Evolutionary conservation across 2,888 invertebrate species (phyloP).

Genomic region (Hirtodrosophila confusa): DNA sequence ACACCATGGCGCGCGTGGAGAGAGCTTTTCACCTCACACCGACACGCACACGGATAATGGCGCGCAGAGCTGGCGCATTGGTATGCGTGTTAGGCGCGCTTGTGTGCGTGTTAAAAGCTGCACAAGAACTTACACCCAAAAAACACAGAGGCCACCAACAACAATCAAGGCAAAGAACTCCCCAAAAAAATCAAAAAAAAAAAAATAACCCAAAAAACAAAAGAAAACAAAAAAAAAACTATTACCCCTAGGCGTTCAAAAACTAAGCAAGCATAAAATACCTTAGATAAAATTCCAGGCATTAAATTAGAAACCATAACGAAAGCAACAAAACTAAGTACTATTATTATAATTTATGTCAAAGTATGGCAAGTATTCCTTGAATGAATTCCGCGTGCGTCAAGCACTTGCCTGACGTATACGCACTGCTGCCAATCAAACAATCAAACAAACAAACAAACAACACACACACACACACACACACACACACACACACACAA

Average conservation of each 20-base stretch:
- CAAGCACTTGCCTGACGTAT: constrained; percentile 28
- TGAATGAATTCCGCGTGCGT: constrained; percentile 28
- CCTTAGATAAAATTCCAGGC: neutral
- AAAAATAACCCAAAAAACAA: neutral
- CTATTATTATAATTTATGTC: constrained; percentile 3
- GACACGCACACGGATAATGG: neutral
- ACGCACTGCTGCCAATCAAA: constrained; percentile 46
- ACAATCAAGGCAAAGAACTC: neutral
- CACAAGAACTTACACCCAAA: constrained; percentile 45
- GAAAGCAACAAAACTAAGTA: neutral
- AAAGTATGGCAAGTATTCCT: constrained; percentile 19
- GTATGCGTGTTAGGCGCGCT: constrained; percentile 64
- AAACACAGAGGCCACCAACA: constrained; percentile 12
- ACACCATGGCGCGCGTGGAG: constrained; percentile 8
- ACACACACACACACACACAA: constrained; percentile 24
- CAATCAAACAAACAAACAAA: constrained; percentile 40
- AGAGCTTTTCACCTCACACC: constrained; percentile 50
- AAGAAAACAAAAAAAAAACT: constrained; percentile 25
- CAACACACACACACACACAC: constrained; percentile 27
- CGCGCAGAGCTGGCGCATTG: constrained; percentile 6
- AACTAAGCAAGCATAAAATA: neutral
- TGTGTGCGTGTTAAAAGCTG: constrained; percentile 76
- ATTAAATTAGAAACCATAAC: neutral
- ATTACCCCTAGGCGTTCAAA: constrained; percentile 34
- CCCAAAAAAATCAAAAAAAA: constrained; percentile 4